Conservation (phyloP, 2,797 vertebrate genomes). For the Hylomyscus alleni region DNA sequence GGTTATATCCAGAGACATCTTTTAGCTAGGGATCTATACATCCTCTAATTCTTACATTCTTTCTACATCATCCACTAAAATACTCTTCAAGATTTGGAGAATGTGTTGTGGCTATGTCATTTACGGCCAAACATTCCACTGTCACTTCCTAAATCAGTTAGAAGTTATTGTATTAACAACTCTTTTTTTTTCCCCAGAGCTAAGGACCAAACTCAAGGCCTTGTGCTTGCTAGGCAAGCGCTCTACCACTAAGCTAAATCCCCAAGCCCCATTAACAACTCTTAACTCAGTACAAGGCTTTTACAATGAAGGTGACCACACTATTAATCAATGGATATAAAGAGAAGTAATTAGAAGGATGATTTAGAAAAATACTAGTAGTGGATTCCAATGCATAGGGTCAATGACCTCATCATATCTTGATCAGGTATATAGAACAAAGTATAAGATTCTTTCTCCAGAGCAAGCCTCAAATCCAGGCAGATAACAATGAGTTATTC, state of each 20-base stretch:
- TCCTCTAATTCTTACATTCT: not conserved
- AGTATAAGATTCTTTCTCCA: not conserved
- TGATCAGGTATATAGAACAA: not conserved
- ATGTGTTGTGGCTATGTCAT: not conserved
- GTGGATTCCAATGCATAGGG: not conserved
- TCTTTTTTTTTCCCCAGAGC: not conserved
- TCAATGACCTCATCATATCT: not conserved
- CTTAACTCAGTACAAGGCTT: not conserved
- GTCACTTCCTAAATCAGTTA: not conserved
- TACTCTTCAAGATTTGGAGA: not conserved
- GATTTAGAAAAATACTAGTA: not conserved
- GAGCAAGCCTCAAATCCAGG: not conserved
- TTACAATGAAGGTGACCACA: not conserved
- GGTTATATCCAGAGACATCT: not conserved
- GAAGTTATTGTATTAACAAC: not conserved
- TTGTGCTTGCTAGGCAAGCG: too few species aligned
- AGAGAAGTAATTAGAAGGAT: not conserved
- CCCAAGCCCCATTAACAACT: not conserved
- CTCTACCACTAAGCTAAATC: too few species aligned
- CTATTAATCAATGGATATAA: not conserved
- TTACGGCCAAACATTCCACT: not conserved
- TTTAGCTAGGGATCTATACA: not conserved
- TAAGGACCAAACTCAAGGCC: too few species aligned
- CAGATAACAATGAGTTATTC: not conserved
- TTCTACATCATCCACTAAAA: not conserved